These are phyloP conservation scores for Albula goreensis DNA, from an alignment of 2,113 vertebrate species.

Conservation along the genomic window DNA sequence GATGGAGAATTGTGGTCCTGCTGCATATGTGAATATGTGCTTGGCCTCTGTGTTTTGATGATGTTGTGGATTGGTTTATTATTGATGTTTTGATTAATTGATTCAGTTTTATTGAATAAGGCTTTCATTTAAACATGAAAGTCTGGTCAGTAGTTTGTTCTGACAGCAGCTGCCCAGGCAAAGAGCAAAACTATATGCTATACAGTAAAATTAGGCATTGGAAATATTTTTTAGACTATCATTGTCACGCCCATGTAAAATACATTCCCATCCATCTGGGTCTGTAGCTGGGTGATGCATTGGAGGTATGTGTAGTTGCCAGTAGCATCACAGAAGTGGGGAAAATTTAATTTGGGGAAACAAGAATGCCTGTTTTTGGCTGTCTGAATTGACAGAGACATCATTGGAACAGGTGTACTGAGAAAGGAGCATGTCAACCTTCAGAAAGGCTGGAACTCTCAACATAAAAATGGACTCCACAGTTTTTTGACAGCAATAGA, in stretches of 20 bases:
- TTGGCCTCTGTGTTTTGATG: neutral
- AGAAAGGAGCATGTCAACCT: neutral
- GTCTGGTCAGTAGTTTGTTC: neutral
- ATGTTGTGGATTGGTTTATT: neutral
- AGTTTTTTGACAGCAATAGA: neutral
- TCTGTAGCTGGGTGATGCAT: neutral
- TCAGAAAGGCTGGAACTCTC: neutral
- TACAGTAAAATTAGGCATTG: neutral
- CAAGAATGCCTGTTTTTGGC: too few species aligned
- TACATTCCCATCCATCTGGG: too few species aligned
- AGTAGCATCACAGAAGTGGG: neutral
- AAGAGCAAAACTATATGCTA: neutral
- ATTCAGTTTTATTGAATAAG: neutral
- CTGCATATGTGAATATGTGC: neutral
- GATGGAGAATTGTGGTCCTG: neutral
- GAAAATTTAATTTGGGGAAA: too few species aligned
- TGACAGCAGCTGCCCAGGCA: neutral
- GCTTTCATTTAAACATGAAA: neutral
- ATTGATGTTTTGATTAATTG: neutral
- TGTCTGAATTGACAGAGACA: too few species aligned
- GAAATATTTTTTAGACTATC: neutral
- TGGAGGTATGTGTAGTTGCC: neutral
- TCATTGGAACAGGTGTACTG: neutral
- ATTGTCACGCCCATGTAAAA: too few species aligned
- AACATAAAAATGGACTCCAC: neutral